phyloP scores from a whole-genome alignment of 2,888 invertebrate species.

The Drosophila stalkeri region DNA sequence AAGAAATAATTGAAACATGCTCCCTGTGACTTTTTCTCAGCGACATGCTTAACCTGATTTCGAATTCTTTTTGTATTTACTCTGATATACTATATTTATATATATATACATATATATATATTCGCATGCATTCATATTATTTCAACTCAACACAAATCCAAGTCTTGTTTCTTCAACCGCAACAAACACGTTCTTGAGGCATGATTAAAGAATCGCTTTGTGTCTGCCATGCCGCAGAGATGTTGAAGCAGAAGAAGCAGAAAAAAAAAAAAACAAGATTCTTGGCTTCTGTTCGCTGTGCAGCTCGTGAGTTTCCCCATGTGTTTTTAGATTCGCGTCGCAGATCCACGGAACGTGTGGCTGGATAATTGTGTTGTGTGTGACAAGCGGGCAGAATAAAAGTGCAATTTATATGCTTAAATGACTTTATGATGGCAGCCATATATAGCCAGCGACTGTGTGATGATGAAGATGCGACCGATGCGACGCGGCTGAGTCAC shows the following conservation, averaged over 20 bases:
- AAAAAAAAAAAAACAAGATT: not conserved
- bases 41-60: conserved; percentile 11
- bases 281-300: conserved; percentile 6
- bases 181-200: conserved; percentile 27
- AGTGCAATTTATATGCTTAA: conserved; percentile 80
- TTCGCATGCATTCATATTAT: not conserved
- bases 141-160: not conserved
- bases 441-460: conserved; percentile 1
- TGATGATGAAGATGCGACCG: conserved; percentile 1
- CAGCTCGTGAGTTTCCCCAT: conserved; percentile 20
- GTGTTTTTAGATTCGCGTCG: conserved; percentile 7
- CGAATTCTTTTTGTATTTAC: not conserved
- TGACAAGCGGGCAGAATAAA: conserved; percentile 67
- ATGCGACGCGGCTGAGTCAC: not conserved
- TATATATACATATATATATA: too few relatives aligned
- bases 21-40: not conserved
- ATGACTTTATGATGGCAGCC: conserved; percentile 74
- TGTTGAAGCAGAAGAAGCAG: not conserved
- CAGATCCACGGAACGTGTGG: conserved; percentile 43
- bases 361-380: conserved; percentile 65
- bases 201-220: conserved; percentile 30
- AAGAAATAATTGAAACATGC: not conserved
- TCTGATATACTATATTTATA: too few relatives aligned
- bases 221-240: conserved; percentile 5
- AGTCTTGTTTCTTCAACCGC: not conserved